Evolutionary conservation across 1,140 invertebrate genomes (phyloP), one percentile per base, ranked within the genome.

Genomic region (Samia ricini): DNA sequence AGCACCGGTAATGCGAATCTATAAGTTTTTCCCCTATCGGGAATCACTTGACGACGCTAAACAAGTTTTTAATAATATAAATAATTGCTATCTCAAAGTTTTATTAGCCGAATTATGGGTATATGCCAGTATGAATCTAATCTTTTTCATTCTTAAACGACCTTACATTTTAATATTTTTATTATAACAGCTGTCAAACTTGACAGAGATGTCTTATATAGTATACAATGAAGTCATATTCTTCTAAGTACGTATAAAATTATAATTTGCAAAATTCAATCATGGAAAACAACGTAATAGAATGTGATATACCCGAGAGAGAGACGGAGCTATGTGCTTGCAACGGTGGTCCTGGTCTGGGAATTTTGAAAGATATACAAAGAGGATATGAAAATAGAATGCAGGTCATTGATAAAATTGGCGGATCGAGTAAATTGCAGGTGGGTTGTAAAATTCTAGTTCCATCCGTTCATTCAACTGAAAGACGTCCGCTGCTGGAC

Each of bases 311-410:
- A 23, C 68, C 68, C 2, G 73, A 71, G 69, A 50, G 63, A 51
- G 72, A 71, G 26, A 36, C 61, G 7, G 70, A 60, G 12, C 21
- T 50, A 49, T 76, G 79, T 42, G 77, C 63, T 24, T 72, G 79
- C 56, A 69, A 70, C 59, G 64, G 68, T n/a, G 75, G 69, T 0
- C 69, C 74, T 7, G 64, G 74, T 15, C 69, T 85, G 19, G 64
- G 42, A 2, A 66, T 83, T 12, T 68, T 85, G 5, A 69, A 70
- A 20, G 80, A 85, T 1, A 76, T 85, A 19, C 79, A 80, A 57
- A 54, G 63, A 12, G 74, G 70, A 0, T 83, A 85, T 48, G 81
- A 83, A 59, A 69, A 76, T 24, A 66, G 71, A 54, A 61, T 85
- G 68, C 68, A 75, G 18, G 42, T 69, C 0, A 60, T 85, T 2